phyloP scores from a whole-genome alignment of 2,888 invertebrate species.

The Caenorhabditis sp. region DNA sequence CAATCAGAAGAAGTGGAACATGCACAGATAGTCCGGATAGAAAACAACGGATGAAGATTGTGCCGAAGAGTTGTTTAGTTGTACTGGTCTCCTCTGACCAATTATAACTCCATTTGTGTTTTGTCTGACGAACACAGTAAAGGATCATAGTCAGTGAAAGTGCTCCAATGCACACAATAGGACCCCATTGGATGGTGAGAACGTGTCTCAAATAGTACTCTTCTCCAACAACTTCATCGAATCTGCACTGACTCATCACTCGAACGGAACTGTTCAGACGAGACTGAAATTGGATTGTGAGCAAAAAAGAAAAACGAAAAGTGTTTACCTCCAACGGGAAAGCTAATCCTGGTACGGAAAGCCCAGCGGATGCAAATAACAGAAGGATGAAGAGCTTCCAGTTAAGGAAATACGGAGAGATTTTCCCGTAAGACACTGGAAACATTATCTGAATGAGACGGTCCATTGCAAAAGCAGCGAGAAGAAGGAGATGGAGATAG shows the following conservation, averaged over 20 bases:
- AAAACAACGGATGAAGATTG: constrained; percentile 70
- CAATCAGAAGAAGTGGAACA: constrained; percentile 67
- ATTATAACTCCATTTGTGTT: constrained; percentile 73
- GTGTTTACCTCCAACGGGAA: constrained; percentile 52
- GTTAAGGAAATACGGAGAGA: constrained; percentile 51
- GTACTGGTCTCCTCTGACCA: constrained; percentile 69
- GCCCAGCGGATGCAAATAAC: constrained; percentile 37
- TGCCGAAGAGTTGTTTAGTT: constrained; percentile 62
- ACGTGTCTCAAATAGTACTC: constrained; percentile 60
- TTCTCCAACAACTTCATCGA: constrained; percentile 72
- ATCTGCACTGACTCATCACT: constrained; percentile 66
- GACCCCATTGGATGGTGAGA: constrained; percentile 68
- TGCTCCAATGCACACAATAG: constrained; percentile 65
- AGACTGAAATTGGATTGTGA: constrained; percentile 22
- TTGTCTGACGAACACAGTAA: constrained; percentile 66
- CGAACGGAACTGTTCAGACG: constrained; percentile 62
- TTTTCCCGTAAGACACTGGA: constrained; percentile 65
- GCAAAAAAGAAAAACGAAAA: no score
- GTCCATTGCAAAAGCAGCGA: constrained; percentile 46
- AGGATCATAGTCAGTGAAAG: constrained; percentile 55
- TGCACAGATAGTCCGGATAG: constrained; percentile 69
- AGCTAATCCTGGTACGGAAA: constrained; percentile 39
- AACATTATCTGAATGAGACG: constrained; percentile 65
- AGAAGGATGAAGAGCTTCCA: constrained; percentile 50
- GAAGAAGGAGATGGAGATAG: constrained; percentile 59